Conservation (phyloP, 2,888 invertebrate genomes). For the Rhabditoides inermis region DNA sequence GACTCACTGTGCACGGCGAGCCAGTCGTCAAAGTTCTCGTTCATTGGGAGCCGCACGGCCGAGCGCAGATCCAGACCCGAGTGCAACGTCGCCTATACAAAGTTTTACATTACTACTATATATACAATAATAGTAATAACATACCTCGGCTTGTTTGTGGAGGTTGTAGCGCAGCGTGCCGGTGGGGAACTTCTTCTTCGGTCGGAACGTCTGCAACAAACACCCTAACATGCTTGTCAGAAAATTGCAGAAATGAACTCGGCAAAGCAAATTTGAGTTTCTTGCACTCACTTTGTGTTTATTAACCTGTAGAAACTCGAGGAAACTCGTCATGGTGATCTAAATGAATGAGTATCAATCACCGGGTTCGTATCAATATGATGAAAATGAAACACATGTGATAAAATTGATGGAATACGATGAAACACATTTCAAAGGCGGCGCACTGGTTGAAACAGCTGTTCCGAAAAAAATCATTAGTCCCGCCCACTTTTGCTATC, state of each 20-base stretch:
- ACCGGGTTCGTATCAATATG: no score
- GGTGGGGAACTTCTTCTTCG: conserved; percentile 76
- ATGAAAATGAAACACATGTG: no score
- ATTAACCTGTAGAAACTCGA: conserved; percentile 50
- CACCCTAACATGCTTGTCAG: not conserved
- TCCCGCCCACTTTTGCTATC: no score
- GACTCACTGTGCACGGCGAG: conserved; percentile 77
- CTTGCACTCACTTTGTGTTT: conserved; percentile 44
- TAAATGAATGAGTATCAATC: no score
- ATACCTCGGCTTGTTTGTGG: conserved; percentile 70
- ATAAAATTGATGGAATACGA: no score
- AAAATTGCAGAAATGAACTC: not conserved
- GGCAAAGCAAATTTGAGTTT: not conserved
- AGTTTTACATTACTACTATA: not conserved
- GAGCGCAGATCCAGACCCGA: conserved; percentile 75
- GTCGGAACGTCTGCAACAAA: conserved; percentile 70
- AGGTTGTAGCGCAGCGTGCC: conserved; percentile 78
- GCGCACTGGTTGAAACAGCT: no score
- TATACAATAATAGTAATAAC: not conserved
- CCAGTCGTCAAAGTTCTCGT: conserved; percentile 80
- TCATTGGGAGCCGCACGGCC: conserved; percentile 71
- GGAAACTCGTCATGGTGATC: conserved; percentile 43
- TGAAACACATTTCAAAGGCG: no score
- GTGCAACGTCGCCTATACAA: conserved; percentile 70
- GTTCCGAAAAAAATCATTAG: no score